phyloP scores from a whole-genome alignment of 1,140 invertebrate genomes.

The Bacillus rossius region DNA sequence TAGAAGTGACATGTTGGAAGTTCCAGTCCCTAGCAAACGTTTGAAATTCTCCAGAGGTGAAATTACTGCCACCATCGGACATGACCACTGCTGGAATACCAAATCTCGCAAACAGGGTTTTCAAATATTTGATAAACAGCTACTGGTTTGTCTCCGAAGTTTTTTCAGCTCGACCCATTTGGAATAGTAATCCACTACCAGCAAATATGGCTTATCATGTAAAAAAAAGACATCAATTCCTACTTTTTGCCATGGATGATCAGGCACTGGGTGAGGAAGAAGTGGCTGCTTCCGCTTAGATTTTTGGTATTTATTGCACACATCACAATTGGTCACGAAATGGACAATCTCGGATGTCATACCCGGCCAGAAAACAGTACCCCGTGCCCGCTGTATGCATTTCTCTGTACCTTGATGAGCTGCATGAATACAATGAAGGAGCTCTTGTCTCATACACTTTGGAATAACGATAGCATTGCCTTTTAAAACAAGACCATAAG shows the following conservation, averaged over 20 bases:
- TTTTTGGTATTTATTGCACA: too few relatives aligned
- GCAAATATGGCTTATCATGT: slow-evolving; percentile 29
- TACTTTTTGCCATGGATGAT: slow-evolving; percentile 31
- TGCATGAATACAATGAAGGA: too few relatives aligned
- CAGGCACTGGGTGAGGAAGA: too few relatives aligned
- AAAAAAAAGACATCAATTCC: slow-evolving; percentile 34
- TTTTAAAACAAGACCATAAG: too few relatives aligned
- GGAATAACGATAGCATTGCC: too few relatives aligned
- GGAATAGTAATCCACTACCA: slow-evolving; percentile 37
- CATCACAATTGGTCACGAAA: too few relatives aligned
- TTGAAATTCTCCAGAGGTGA: slow-evolving; percentile 34
- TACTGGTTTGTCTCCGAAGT: slow-evolving; percentile 10
- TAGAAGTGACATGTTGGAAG: slow-evolving; percentile 36
- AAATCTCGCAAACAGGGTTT: slow-evolving; percentile 27
- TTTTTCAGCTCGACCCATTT: slow-evolving; percentile 31
- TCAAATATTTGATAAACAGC: slow-evolving; percentile 20
- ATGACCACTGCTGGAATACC: slow-evolving; percentile 36
- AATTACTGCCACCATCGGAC: slow-evolving; percentile 40
- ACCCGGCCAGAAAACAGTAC: too few relatives aligned
- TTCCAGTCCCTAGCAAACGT: slow-evolving; percentile 38
- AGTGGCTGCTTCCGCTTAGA: too few relatives aligned
- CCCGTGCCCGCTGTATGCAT: too few relatives aligned
- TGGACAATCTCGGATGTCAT: too few relatives aligned
- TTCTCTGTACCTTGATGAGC: too few relatives aligned
- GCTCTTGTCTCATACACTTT: too few relatives aligned